Conservation (phyloP, 2,113 vertebrate species). For the Odontophorus gujanensis region DNA sequence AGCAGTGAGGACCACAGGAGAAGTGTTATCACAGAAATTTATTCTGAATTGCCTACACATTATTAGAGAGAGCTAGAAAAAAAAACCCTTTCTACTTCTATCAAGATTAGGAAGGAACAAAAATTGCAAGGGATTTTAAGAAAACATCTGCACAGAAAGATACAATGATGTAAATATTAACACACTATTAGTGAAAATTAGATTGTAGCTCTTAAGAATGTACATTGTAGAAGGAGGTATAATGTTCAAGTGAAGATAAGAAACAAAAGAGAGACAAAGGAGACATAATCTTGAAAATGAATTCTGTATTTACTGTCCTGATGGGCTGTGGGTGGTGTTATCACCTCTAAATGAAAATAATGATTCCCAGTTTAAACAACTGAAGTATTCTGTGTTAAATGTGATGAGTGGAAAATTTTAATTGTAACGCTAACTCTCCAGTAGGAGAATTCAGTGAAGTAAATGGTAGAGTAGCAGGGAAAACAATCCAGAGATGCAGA, state of each 20-base stretch:
- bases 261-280: neutral
- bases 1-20: neutral
- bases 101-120: neutral
- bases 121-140: neutral
- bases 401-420: neutral
- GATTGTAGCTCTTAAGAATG: neutral
- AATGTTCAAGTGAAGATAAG: neutral
- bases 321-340: neutral
- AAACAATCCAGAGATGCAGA: neutral
- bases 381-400: neutral
- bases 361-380: neutral
- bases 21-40: neutral
- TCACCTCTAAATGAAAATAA: neutral
- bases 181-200: neutral
- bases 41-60: neutral
- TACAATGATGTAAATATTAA: neutral
- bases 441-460: neutral
- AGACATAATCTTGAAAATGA: neutral
- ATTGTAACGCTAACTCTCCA: neutral
- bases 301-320: neutral
- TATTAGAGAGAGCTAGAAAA: neutral
- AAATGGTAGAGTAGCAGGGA: neutral
- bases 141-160: neutral
- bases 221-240: neutral
- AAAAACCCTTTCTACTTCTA: neutral